Conservation (phyloP, 1,140 invertebrate genomes). For the Drosophila littoralis region DNA sequence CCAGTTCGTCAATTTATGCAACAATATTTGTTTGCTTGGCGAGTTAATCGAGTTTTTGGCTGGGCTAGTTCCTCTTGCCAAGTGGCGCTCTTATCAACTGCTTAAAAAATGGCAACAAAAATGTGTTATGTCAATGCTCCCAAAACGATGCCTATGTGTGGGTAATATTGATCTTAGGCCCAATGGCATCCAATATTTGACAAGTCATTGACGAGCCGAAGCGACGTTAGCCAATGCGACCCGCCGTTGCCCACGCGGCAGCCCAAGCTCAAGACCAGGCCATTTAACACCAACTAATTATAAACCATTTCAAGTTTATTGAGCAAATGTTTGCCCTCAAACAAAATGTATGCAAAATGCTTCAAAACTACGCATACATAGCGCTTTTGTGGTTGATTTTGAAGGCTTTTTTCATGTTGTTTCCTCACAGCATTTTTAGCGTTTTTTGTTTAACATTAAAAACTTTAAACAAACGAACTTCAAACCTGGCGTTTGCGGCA, state of each 20-base stretch:
- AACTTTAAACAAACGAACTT: constrained; percentile 7
- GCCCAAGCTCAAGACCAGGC: constrained; percentile 9
- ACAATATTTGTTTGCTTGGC: not conserved
- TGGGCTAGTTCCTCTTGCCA: constrained; percentile 24
- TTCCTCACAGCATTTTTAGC: not conserved
- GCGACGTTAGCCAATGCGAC: constrained; percentile 20
- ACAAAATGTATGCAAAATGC: constrained; percentile 59
- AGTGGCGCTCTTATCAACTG: constrained; percentile 17
- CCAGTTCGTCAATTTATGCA: not conserved
- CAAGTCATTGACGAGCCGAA: constrained; percentile 46
- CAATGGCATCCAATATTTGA: constrained; percentile 43
- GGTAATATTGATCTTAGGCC: constrained; percentile 57
- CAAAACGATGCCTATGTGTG: constrained; percentile 19
- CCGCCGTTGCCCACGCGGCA: constrained; percentile 4
- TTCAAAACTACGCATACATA: constrained; percentile 49
- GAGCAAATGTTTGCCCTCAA: constrained; percentile 65
- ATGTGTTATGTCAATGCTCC: constrained; percentile 62
- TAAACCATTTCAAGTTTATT: constrained; percentile 64
- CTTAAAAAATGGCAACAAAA: not conserved
- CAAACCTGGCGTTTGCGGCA: not conserved
- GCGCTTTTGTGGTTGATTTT: constrained; percentile 46
- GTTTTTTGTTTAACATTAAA: not conserved
- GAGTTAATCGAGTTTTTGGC: not conserved
- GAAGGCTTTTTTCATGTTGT: constrained; percentile 35
- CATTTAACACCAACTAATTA: constrained; percentile 72